Evolutionary conservation across 2,888 invertebrate species (phyloP), one percentile per base, ranked within the genome.

Genomic region (Agriotes lineatus): DNA sequence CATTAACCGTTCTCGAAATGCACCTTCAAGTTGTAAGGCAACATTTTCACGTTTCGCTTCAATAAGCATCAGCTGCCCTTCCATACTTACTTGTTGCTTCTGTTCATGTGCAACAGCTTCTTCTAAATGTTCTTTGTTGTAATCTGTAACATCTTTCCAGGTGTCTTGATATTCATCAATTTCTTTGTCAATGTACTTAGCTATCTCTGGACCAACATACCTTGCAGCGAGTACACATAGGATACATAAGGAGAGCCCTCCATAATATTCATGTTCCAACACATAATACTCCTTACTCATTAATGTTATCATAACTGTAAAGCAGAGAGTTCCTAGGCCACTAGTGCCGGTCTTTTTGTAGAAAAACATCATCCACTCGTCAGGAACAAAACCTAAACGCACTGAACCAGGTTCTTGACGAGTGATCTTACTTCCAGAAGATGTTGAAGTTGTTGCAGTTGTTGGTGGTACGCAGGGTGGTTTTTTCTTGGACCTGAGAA

Each of bases 211-310:
- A 10, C 97, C 97, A 2, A 93, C 83, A 81, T 92, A 93, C 82
- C 91, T 93, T 44, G 90, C 85, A 1, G 84, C 88, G 50, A 87
- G 65, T 39, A 88, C 82, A 58, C 91, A 87, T 86, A 96, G 90
- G 1, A 93, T 75, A 4, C 90, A 82, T 60, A 96, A 84, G 0
- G 94, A 91, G 4, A 95, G 77, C 60, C 95, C 94, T 57, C 90
- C 90, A 85, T 92, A 94, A 86, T 91, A 96, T 82, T 97, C 96
- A 78, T 98, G 97, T 82, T 99, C 98, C 88, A 96, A 87, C 0
- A 99, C 93, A 79, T 92, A 96, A 78, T 94, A 91, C 87, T 99
- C 99, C 86, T 99, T 99, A 83, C 97, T 97, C 82, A 93, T 85
- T 62, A 98, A 85, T 82, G 93, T 97, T 1, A 96, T 95, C 39